These are phyloP conservation scores for Gasterosteus nipponicus DNA, from an alignment of 2,113 vertebrate genomes.

Conservation along the genomic window DNA sequence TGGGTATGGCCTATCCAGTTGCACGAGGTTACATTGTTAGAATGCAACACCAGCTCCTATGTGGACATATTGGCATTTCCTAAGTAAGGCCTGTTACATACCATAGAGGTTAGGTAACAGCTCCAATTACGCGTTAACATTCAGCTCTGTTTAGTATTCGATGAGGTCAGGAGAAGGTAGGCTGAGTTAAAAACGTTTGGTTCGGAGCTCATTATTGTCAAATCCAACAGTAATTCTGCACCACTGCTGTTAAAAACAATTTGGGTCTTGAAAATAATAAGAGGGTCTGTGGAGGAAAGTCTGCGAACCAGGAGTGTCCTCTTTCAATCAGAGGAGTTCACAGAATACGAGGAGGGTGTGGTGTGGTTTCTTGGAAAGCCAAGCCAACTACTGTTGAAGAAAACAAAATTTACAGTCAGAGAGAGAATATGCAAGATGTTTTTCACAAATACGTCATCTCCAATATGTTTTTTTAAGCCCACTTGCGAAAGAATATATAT, in stretches of 20 bases:
- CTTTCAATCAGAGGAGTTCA: background rate
- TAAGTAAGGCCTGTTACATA: constrained; percentile 4
- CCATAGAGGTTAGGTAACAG: background rate
- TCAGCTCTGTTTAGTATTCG: background rate
- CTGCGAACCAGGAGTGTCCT: no score
- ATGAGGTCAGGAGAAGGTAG: background rate
- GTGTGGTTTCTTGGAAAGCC: no score
- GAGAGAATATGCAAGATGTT: background rate
- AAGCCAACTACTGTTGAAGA: no score
- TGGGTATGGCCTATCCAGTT: background rate
- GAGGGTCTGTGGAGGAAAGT: no score
- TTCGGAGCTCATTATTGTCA: background rate
- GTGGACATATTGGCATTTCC: background rate
- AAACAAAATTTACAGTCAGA: background rate
- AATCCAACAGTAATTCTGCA: background rate
- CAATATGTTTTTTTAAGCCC: no score
- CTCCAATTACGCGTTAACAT: background rate
- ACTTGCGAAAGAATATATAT: no score
- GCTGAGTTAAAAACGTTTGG: background rate
- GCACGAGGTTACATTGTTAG: background rate
- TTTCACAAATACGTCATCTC: no score
- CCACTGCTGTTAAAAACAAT: background rate
- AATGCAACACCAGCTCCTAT: background rate
- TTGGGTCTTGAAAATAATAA: no score
- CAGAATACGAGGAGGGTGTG: background rate